Conservation (phyloP, 2,797 vertebrate genomes). For the Ciconia nigra region DNA sequence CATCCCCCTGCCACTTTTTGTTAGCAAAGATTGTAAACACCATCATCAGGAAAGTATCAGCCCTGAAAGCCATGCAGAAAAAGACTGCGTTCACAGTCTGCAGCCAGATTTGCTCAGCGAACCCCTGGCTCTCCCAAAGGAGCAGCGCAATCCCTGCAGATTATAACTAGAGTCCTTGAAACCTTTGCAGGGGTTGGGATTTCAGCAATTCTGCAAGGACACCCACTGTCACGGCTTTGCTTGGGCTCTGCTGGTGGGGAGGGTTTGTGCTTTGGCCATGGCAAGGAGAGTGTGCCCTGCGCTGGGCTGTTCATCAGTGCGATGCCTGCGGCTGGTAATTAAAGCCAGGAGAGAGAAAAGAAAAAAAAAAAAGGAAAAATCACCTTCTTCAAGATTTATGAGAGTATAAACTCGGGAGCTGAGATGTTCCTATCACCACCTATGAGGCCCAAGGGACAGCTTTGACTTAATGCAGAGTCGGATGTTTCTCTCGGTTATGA, state of each 20-base stretch:
- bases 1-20: background rate
- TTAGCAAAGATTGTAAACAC: background rate
- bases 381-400: slow-evolving; percentile 31
- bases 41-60: background rate
- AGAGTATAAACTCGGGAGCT: background rate
- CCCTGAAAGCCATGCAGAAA: background rate
- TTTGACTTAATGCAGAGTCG: background rate
- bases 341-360: background rate
- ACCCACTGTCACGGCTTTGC: background rate
- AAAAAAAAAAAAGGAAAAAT: background rate
- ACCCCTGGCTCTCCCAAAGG: background rate
- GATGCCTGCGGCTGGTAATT: background rate
- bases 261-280: background rate
- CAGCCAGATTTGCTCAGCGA: accelerated
- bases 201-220: background rate
- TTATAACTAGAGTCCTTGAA: background rate
- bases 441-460: slow-evolving; percentile 26
- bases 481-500: background rate
- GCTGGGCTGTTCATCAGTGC: background rate
- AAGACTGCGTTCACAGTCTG: background rate
- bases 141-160: background rate
- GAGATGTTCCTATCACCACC: slow-evolving; percentile 14
- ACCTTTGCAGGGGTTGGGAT: background rate
- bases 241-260: background rate
- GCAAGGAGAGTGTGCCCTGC: background rate